Conservation (phyloP, 2,888 invertebrate genomes). For the Drosophila vallismaia region DNA sequence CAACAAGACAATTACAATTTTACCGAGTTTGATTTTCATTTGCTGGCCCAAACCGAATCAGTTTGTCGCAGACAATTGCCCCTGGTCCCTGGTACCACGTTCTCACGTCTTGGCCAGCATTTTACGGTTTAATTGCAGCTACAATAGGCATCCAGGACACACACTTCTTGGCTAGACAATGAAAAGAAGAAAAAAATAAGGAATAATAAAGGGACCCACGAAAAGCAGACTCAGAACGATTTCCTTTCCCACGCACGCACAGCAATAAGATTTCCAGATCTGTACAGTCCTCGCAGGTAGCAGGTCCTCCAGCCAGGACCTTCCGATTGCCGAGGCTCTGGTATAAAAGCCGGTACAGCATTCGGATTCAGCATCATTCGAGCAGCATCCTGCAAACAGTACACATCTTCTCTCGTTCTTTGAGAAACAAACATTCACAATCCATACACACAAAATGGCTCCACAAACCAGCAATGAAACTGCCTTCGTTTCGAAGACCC, state of each 20-base stretch:
- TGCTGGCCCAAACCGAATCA: conserved; percentile 42
- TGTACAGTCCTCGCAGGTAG: conserved; percentile 57
- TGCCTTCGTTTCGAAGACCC: conserved; percentile 88
- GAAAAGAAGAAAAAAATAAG: conserved; percentile 13
- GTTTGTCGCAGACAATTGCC: conserved; percentile 43
- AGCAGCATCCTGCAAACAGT: conserved; percentile 68
- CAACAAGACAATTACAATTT: conserved; percentile 42
- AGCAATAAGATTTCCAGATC: conserved; percentile 58
- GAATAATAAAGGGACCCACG: conserved; percentile 2
- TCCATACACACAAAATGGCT: conserved; percentile 55
- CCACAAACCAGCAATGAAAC: conserved; percentile 54
- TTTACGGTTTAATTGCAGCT: conserved; percentile 75
- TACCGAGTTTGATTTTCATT: conserved; percentile 40
- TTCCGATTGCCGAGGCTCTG: conserved; percentile 14
- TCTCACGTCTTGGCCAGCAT: conserved; percentile 57
- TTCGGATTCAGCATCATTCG: conserved; percentile 67
- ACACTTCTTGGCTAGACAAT: conserved; percentile 65
- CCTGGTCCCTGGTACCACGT: conserved; percentile 18
- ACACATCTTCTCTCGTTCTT: conserved; percentile 49
- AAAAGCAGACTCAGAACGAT: conserved; percentile 43
- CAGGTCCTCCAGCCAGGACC: conserved; percentile 64
- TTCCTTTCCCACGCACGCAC: conserved; percentile 74
- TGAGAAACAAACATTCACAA: background rate
- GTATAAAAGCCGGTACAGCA: conserved; percentile 67
- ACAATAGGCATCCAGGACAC: conserved; percentile 55